Percentiles rank a stretch among this genome's conserved stretches.
Conservation (phyloP, 2,797 vertebrate species). For the Sebastiscus albofasciatus region DNA sequence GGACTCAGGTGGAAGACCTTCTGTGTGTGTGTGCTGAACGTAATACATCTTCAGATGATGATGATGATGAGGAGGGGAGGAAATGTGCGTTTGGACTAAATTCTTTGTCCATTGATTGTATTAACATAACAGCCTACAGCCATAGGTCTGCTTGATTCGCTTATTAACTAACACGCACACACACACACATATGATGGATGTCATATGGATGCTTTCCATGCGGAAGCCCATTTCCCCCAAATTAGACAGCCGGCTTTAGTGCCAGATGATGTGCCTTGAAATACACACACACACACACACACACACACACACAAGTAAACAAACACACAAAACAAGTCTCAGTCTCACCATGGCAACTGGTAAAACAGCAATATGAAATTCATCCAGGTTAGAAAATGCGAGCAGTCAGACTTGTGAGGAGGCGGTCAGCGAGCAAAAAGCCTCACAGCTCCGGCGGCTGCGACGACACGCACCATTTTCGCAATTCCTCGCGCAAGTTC, state of each 20-base stretch:
- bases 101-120: constrained; percentile 66
- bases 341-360: constrained; percentile 67
- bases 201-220: constrained; percentile 49
- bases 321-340: constrained; percentile 42
- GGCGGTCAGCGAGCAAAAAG: constrained; percentile 1
- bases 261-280: constrained; percentile 55
- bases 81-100: constrained; percentile 57
- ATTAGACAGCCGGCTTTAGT: constrained; percentile 46
- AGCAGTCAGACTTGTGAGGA: constrained; percentile 10
- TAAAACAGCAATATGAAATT: constrained; percentile 52
- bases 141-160: constrained; percentile 45
- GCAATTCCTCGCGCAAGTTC: not conserved
- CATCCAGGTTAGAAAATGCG: constrained; percentile 18
- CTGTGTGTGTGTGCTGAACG: constrained; percentile 26
- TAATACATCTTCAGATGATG: constrained; percentile 47
- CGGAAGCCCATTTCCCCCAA: constrained; percentile 63
- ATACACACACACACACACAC: constrained; percentile 14
- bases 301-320: constrained; percentile 18
- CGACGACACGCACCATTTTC: not conserved
- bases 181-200: constrained; percentile 36
- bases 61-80: constrained; percentile 31
- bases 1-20: constrained; percentile 70
- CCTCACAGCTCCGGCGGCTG: not conserved
- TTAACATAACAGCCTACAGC: constrained; percentile 72
- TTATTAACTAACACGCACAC: constrained; percentile 50